phyloP scores from a whole-genome alignment of 2,113 vertebrate genomes.

The Eclectus roratus region DNA sequence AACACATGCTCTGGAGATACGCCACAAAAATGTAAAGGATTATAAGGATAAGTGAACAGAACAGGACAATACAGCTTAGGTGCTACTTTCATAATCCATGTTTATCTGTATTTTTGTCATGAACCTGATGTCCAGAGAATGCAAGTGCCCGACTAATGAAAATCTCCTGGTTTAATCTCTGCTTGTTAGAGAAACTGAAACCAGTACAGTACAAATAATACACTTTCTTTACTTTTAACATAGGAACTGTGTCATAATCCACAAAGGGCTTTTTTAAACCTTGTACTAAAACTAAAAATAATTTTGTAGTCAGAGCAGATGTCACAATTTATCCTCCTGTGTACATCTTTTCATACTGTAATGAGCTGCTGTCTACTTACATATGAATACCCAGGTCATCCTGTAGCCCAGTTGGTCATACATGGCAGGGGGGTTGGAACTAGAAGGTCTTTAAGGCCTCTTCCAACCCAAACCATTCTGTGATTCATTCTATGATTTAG shows the following conservation, averaged over 20 bases:
- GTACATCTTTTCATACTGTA: rapidly evolving
- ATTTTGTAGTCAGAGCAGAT: neutral
- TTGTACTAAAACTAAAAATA: neutral
- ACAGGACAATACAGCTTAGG: neutral
- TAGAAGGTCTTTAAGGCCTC: neutral
- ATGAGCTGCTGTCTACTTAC: neutral
- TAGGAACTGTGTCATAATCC: neutral
- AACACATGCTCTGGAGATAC: neutral
- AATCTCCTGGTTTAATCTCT: neutral
- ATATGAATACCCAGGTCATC: neutral
- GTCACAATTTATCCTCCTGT: neutral
- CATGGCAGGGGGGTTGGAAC: neutral
- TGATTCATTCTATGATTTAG: neutral
- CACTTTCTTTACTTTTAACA: neutral
- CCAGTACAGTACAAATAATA: neutral
- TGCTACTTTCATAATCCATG: neutral
- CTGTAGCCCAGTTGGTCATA: too few relatives aligned
- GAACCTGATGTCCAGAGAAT: neutral
- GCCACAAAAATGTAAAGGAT: neutral
- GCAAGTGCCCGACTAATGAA: neutral
- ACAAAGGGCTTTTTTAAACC: neutral
- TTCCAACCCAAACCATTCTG: neutral
- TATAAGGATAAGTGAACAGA: neutral
- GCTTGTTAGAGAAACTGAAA: neutral
- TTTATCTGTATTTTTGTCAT: neutral